These are phyloP conservation scores for Arbacia lixula DNA, from an alignment of 53 echinoderm and acorn worm species.

Conservation along the genomic window DNA sequence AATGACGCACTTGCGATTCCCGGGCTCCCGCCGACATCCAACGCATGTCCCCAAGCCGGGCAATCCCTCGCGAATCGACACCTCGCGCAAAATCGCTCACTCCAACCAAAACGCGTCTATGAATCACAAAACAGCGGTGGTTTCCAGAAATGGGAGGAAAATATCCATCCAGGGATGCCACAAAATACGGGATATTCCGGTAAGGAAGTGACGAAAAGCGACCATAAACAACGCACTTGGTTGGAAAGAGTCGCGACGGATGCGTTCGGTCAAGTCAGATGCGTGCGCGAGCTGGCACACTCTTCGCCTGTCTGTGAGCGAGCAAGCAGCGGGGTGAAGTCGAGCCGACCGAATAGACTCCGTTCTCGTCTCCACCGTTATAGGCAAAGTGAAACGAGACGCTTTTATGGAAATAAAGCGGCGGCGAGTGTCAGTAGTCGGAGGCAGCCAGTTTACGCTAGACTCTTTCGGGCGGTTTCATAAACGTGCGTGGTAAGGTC, in stretches of 20 bases:
- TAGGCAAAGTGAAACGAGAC: conserved; percentile 50
- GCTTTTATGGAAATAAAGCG: conserved; percentile 60
- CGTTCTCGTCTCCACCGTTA: no score
- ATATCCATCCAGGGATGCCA: conserved; percentile 4
- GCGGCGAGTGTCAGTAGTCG: conserved; percentile 49
- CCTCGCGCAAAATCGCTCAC: neutral
- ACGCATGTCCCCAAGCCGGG: no score
- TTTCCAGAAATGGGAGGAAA: conserved; percentile 40
- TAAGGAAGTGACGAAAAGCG: conserved; percentile 44
- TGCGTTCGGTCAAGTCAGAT: conserved; percentile 2
- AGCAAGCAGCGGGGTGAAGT: conserved; percentile 24
- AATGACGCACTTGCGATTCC: conserved; percentile 38
- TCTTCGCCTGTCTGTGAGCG: conserved; percentile 19
- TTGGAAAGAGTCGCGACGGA: neutral
- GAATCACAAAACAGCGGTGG: neutral
- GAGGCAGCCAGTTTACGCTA: conserved; percentile 43
- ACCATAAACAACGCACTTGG: conserved; percentile 65
- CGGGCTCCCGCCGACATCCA: no score
- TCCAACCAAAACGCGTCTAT: conserved; percentile 22
- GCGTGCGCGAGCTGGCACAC: neutral
- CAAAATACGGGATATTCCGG: neutral
- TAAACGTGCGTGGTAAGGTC: neutral
- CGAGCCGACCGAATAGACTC: no score
- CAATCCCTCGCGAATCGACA: no score
- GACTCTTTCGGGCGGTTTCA: conserved; percentile 39